These are phyloP conservation scores for Camponotus floridanus DNA, from an alignment of 1,140 invertebrate genomes.

Conservation along the genomic window DNA sequence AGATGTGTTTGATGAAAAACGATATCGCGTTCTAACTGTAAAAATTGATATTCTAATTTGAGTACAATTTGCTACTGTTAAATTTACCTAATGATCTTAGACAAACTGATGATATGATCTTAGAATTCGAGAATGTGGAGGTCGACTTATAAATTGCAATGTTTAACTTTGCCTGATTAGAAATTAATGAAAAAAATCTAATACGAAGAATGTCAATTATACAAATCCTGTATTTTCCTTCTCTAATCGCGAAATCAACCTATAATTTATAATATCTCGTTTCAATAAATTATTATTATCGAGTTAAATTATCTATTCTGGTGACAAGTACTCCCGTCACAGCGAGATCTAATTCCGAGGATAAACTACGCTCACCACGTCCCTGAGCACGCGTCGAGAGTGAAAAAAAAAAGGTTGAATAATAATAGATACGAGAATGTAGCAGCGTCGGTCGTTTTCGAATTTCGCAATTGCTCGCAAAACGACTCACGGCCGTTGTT, in stretches of 20 bases:
- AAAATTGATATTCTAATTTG: not conserved
- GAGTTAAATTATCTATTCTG: conserved; percentile 4
- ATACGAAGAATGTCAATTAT: not conserved
- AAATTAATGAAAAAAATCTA: not conserved
- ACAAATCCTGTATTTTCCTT: not conserved
- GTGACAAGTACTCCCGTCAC: conserved; percentile 18
- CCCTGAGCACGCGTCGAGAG: conserved; percentile 42
- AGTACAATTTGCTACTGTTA: not conserved
- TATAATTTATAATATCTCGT: not conserved
- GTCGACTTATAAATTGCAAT: not conserved
- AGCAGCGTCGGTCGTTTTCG: conserved; percentile 32
- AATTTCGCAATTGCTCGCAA: conserved; percentile 71
- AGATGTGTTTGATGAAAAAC: not conserved
- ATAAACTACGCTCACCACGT: conserved; percentile 64
- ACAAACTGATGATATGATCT: not conserved
- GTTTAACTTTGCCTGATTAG: not conserved
- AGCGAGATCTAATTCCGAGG: conserved; percentile 67
- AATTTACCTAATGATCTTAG: not conserved
- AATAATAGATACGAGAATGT: conserved; percentile 72
- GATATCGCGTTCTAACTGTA: not conserved
- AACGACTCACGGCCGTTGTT: conserved; percentile 74
- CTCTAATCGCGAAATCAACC: conserved; percentile 21
- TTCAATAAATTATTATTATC: conserved; percentile 67
- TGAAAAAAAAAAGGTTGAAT: conserved; percentile 51
- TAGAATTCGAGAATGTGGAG: not conserved